These are phyloP conservation scores for Octodon degus DNA, from an alignment of 2,113 vertebrate genomes.

Conservation along the genomic window DNA sequence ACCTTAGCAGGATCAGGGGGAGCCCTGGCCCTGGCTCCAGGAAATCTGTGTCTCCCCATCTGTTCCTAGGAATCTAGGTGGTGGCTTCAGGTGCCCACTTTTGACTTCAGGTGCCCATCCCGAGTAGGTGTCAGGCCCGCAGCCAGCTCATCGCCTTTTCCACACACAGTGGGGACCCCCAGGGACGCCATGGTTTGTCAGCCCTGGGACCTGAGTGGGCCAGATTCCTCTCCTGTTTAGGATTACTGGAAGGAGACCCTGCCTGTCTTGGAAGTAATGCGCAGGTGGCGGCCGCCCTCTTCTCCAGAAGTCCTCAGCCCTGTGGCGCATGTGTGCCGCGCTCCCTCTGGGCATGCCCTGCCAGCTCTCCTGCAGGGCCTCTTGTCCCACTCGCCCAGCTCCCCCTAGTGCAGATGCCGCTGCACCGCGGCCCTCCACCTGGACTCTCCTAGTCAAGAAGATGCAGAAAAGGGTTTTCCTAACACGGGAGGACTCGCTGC, in stretches of 20 bases:
- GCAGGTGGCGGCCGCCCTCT: not conserved
- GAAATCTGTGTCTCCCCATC: not conserved
- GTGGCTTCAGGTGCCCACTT: not conserved
- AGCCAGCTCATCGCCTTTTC: not conserved
- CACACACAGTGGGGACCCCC: not conserved
- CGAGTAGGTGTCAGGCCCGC: not conserved
- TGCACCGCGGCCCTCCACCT: not conserved
- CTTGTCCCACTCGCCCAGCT: not conserved
- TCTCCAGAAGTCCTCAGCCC: not conserved
- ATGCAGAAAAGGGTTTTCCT: conserved; percentile 3
- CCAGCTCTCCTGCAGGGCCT: not conserved
- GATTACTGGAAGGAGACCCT: not conserved
- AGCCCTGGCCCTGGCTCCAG: not conserved
- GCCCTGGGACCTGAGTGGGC: not conserved
- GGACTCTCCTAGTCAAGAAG: not conserved
- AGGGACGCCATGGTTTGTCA: rapidly evolving
- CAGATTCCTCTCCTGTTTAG: not conserved
- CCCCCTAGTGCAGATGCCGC: not conserved
- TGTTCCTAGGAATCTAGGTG: not conserved
- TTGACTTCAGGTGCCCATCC: not conserved
- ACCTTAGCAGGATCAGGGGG: not conserved
- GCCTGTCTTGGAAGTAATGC: not conserved
- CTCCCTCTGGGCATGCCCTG: not conserved
- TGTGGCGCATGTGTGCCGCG: no score
- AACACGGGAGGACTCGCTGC: not conserved